Evolutionary conservation across 2,797 vertebrate genomes (phyloP).

Genomic region (Zenarchopterus dispar): DNA sequence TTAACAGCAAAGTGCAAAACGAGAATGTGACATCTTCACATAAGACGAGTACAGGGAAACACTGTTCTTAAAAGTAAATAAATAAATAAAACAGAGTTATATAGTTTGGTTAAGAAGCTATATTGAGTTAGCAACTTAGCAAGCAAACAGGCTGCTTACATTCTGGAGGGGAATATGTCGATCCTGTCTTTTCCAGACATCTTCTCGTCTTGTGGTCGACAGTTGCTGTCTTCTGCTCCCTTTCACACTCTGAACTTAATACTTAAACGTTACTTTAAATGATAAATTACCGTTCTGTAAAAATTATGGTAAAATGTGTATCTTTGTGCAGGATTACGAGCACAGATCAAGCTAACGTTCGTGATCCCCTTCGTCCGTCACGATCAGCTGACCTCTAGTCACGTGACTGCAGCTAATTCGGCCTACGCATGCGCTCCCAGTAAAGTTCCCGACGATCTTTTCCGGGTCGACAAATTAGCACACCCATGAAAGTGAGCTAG

Average conservation of each 20-base stretch:
- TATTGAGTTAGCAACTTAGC: slow-evolving; percentile 45
- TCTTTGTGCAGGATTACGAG: slow-evolving; percentile 39
- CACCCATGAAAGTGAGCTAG: slow-evolving; percentile 65
- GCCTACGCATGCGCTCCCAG: slow-evolving; percentile 47
- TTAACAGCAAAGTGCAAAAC: slow-evolving; percentile 2
- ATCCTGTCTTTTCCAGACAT: slow-evolving; percentile 98
- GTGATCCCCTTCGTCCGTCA: slow-evolving; percentile 62
- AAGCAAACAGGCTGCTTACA: slow-evolving; percentile 85
- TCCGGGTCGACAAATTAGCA: slow-evolving; percentile 75
- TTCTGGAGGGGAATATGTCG: slow-evolving; percentile 96
- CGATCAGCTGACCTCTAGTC: slow-evolving; percentile 76
- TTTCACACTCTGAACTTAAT: background rate
- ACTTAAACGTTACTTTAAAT: rapidly evolving
- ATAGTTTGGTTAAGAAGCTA: slow-evolving; percentile 10
- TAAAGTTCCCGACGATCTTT: slow-evolving; percentile 39
- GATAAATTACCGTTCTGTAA: background rate
- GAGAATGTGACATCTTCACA: background rate
- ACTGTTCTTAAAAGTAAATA: background rate
- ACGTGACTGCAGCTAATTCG: slow-evolving; percentile 60
- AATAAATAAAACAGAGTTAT: background rate
- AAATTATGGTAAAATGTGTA: background rate
- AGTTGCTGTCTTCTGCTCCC: background rate
- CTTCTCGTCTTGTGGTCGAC: slow-evolving; percentile 71
- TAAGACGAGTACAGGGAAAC: background rate
- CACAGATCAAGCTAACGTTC: slow-evolving; percentile 34